A percentile compares a stretch with the other conserved stretches of the same genome.
Evolutionary conservation across 2,113 vertebrate species (phyloP).

Genomic region (Cottus gobio): DNA sequence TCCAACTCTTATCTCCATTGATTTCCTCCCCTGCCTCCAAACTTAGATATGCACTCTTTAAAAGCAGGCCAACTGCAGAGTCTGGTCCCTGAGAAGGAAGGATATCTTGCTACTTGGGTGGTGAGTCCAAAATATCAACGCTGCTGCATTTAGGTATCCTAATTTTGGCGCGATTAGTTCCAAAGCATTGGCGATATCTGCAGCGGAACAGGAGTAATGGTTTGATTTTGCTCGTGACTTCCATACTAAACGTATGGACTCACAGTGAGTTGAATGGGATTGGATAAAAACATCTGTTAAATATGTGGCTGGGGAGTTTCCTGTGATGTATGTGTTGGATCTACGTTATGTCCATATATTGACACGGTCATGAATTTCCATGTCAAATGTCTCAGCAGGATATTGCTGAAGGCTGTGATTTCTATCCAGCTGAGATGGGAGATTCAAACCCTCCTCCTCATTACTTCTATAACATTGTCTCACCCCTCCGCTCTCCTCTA

Average conservation of each 20-base stretch:
- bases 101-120: slow-evolving; percentile 43
- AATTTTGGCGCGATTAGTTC: slow-evolving; percentile 38
- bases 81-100: slow-evolving; percentile 47
- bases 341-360: slow-evolving; percentile 71
- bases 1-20: slow-evolving; percentile 72
- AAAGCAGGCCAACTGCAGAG: slow-evolving; percentile 65
- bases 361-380: slow-evolving; percentile 73
- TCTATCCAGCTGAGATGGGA: slow-evolving; percentile 54
- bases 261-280: slow-evolving; percentile 1
- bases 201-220: slow-evolving; percentile 10
- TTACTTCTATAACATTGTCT: slow-evolving; percentile 23
- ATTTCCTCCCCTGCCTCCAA: slow-evolving; percentile 74
- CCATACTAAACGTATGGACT: not conserved
- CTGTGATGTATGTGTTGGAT: slow-evolving; percentile 68
- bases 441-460: slow-evolving; percentile 11
- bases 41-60: slow-evolving; percentile 71
- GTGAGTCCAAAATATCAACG: slow-evolving; percentile 25
- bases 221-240: slow-evolving; percentile 29
- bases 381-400: slow-evolving; percentile 73
- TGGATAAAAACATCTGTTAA: slow-evolving; percentile 51
- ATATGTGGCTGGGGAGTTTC: slow-evolving; percentile 52
- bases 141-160: slow-evolving; percentile 27
- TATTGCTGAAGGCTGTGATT: slow-evolving; percentile 67
- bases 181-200: slow-evolving; percentile 8
- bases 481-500: not conserved